Base-by-base conservation (phyloP, 2,113 vertebrate species). In the Rhinichthys klamathensis region DNA sequence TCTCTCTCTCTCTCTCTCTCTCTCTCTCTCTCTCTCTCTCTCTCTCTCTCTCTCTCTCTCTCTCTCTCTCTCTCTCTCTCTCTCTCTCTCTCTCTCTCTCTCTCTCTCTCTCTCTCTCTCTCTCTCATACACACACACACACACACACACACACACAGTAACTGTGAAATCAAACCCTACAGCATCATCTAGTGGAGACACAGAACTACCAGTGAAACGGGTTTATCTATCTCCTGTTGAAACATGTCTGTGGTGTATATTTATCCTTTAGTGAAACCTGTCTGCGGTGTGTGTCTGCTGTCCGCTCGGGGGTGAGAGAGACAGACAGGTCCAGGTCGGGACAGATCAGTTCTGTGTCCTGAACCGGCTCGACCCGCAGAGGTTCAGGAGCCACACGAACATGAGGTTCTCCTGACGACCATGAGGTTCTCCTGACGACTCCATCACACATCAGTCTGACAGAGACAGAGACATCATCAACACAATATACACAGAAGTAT, bases 311-410 rank as follows among this genome's bases (percentile, higher is more conserved):
- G 23, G 79, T 85, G 16, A 85, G 56, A 3, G 84, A 60, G 27
- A 89, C 56, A 18, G 88, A 89, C 76, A 89, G 82, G 73, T 89
- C 88, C 54, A 89, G 82, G 6, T 88, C 88, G 0, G 88, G 84
- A n/a, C 88, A 89, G 18, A 81, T 41, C 16, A 69, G 70, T 13
- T 82, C 46, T 4, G 84, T 35, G 27, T 32, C 13, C 1, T 30
- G 60, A 70, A 78, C 69, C 8, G 82, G 85, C 6, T 60, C 35
- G 56, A 70, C 2, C 46, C 46, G 77, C 23, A 84, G 49, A 0
- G 85, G 87, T 35, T 85, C 85, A 8, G 54, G 85, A 46, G 16
- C 51, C 15, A 60, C 67, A 15, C 70, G 60, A 12, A 76, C 27
- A n/a, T 46, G 10, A 0, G 49, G 81, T 23, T 77, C 80, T 11